phyloP scores from a whole-genome alignment of 2,797 vertebrate genomes.

The Danionella dracula region DNA sequence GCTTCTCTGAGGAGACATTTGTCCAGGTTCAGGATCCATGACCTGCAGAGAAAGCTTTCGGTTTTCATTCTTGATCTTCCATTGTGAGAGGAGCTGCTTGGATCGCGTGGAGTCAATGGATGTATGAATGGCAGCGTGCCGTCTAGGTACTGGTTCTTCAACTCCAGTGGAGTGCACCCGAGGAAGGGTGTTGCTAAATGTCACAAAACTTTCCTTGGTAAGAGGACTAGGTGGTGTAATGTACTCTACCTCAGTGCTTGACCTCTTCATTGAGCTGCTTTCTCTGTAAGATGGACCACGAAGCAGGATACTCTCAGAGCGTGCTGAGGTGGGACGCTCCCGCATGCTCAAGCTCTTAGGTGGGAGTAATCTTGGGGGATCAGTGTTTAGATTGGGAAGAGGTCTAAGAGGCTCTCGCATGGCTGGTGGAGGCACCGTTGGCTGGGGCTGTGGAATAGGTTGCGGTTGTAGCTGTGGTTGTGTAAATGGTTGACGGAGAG shows the following conservation, averaged over 20 bases:
- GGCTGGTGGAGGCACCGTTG: conserved; percentile 47
- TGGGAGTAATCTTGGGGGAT: conserved; percentile 79
- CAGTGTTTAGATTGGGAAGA: conserved; percentile 83
- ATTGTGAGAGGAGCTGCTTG: conserved; percentile 94
- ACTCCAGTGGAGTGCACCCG: conserved; percentile 85
- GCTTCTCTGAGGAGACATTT: conserved; percentile 75
- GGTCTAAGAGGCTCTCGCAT: conserved; percentile 76
- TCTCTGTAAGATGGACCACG: conserved; percentile 68
- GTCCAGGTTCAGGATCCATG: conserved; percentile 77
- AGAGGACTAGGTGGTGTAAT: conserved; percentile 82
- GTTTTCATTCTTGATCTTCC: conserved; percentile 91
- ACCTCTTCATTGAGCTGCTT: conserved; percentile 76
- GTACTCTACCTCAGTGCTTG: conserved; percentile 82
- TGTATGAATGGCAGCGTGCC: conserved; percentile 87
- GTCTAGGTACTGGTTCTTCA: conserved; percentile 83
- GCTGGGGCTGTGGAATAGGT: conserved; percentile 38
- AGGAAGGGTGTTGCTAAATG: conserved; percentile 95
- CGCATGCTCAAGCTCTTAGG: conserved; percentile 77
- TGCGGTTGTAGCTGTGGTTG: conserved; percentile 5
- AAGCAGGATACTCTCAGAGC: conserved; percentile 79
- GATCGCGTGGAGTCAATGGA: conserved; percentile 95
- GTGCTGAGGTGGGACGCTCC: conserved; percentile 75
- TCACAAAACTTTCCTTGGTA: conserved; percentile 84
- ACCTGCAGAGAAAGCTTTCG: conserved; percentile 87
- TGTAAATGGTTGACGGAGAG: conserved; percentile 2